These are phyloP conservation scores for Bhutanitis thaidina DNA, from an alignment of 2,888 invertebrate species.

Conservation along the genomic window DNA sequence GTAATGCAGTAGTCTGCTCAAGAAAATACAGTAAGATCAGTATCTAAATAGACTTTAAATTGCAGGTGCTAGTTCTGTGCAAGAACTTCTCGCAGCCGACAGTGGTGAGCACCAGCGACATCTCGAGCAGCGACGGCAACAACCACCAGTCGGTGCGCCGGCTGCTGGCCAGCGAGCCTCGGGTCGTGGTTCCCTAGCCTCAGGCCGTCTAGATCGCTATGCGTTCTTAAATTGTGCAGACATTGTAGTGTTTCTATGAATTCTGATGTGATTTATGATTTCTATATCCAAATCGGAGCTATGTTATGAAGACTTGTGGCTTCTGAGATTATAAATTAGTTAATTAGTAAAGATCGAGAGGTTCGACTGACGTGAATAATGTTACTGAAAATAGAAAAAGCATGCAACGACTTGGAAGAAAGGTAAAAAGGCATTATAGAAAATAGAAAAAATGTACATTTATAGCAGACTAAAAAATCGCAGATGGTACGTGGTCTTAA, in stretches of 20 bases:
- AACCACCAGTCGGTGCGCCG: conserved; percentile 71
- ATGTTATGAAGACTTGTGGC: not conserved
- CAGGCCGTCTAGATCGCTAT: conserved; percentile 56
- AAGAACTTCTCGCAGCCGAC: conserved; percentile 72
- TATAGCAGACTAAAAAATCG: too few relatives aligned
- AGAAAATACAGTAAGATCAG: too few relatives aligned
- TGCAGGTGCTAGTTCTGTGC: conserved; percentile 65
- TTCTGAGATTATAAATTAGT: not conserved
- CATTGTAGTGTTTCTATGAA: not conserved
- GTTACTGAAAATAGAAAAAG: too few relatives aligned
- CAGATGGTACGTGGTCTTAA: too few relatives aligned
- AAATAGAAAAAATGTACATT: too few relatives aligned
- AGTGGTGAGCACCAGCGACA: conserved; percentile 68
- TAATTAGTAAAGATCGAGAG: too few relatives aligned
- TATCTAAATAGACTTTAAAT: not conserved
- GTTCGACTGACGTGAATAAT: too few relatives aligned
- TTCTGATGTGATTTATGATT: not conserved
- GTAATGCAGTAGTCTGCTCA: too few relatives aligned
- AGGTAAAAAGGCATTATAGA: too few relatives aligned
- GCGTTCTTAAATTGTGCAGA: conserved; percentile 20
- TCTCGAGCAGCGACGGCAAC: conserved; percentile 71
- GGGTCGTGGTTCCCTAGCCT: conserved; percentile 66
- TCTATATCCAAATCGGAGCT: not conserved
- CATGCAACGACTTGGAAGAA: too few relatives aligned
- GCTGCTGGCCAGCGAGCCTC: conserved; percentile 55